Percentiles rank a stretch among this genome's conserved stretches.
Conservation (phyloP, 2,113 vertebrate species). For the Mixornis gularis region DNA sequence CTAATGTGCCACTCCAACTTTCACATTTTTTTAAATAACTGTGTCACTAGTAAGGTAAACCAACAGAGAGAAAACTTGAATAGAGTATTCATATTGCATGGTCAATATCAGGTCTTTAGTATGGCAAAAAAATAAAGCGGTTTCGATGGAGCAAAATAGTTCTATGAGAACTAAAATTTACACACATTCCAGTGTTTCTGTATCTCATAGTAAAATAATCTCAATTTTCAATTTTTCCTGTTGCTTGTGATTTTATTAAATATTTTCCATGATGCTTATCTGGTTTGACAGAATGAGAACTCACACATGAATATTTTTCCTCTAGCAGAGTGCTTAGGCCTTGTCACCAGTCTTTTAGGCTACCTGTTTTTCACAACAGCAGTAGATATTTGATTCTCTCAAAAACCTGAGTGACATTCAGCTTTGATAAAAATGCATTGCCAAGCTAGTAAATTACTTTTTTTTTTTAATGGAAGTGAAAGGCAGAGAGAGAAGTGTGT, state of each 20-base stretch:
- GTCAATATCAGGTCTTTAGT: neutral
- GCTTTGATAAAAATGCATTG: neutral
- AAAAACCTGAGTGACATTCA: neutral
- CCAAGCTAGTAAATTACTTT: neutral
- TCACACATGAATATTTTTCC: neutral
- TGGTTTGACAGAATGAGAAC: neutral
- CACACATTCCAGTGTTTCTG: neutral
- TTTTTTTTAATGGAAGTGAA: neutral
- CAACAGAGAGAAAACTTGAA: neutral
- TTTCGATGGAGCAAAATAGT: neutral
- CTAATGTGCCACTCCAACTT: neutral
- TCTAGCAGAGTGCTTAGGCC: neutral
- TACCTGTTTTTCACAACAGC: neutral
- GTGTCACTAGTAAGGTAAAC: accelerated
- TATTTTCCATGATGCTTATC: neutral
- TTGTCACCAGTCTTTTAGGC: neutral
- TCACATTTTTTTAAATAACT: neutral
- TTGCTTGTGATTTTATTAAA: neutral
- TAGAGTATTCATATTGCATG: too few species aligned
- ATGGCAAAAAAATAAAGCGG: neutral
- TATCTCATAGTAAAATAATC: neutral
- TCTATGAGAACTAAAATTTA: neutral
- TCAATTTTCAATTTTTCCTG: neutral
- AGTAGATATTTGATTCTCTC: neutral
- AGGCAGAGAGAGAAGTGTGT: neutral